These are phyloP conservation scores for Falco columbarius DNA, from an alignment of 2,797 vertebrate species.

Conservation along the genomic window DNA sequence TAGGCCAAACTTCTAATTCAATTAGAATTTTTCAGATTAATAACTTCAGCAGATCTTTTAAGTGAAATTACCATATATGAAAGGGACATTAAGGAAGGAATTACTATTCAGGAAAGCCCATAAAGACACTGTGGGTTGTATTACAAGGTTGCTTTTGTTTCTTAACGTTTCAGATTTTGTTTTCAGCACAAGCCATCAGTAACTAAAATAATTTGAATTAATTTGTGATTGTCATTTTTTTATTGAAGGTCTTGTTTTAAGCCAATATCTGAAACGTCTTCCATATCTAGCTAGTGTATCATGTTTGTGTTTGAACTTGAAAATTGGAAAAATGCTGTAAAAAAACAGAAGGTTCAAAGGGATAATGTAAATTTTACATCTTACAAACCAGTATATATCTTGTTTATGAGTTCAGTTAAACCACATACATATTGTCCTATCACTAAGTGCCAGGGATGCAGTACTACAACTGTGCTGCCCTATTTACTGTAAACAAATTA, in stretches of 20 bases:
- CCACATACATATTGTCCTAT: conserved; percentile 74
- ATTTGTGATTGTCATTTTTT: not conserved
- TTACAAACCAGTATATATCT: conserved; percentile 52
- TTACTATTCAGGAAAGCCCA: conserved; percentile 30
- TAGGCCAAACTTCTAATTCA: not conserved
- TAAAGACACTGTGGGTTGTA: not conserved
- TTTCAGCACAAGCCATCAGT: conserved; percentile 5
- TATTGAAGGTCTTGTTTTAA: conserved; percentile 38
- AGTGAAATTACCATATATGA: conserved; percentile 10
- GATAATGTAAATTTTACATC: conserved; percentile 70
- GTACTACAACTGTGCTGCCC: conserved; percentile 21
- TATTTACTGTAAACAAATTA: conserved; percentile 47
- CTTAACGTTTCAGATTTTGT: conserved; percentile 40
- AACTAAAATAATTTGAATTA: not conserved
- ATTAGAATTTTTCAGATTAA: not conserved
- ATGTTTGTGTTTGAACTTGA: conserved; percentile 57
- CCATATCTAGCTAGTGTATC: conserved; percentile 26
- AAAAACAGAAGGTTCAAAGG: conserved; percentile 70
- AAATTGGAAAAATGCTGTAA: conserved; percentile 61
- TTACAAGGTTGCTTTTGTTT: not conserved
- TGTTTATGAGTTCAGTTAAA: conserved; percentile 70
- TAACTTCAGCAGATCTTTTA: not conserved
- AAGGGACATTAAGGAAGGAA: conserved; percentile 32
- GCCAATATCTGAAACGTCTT: conserved; percentile 47
- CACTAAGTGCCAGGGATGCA: conserved; percentile 77